Percentiles rank a stretch among this genome's conserved stretches.
Conservation (phyloP, 2,888 invertebrate species). For the Microctonus hyperodae region DNA sequence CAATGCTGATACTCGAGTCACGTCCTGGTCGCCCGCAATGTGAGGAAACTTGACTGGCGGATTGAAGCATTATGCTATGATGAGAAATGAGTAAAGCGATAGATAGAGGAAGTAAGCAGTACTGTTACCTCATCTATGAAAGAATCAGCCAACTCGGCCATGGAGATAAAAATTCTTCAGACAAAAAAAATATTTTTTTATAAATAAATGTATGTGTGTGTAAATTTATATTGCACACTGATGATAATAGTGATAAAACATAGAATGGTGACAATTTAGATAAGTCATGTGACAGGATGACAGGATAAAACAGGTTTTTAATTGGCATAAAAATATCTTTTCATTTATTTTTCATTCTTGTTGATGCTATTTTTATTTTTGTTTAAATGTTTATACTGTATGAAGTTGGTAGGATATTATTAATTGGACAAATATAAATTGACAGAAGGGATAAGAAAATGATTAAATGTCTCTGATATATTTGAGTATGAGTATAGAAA, state of each 20-base stretch:
- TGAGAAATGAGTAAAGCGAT: not conserved
- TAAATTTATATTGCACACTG: too few species aligned
- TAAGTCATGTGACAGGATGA: too few species aligned
- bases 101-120: not conserved
- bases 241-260: not conserved
- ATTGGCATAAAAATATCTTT: not conserved
- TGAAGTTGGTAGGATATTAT: not conserved
- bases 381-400: not conserved
- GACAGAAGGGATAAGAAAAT: not conserved
- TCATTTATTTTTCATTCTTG: not conserved
- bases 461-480: not conserved
- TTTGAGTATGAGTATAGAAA: too few species aligned
- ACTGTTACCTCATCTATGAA: slow-evolving; percentile 11
- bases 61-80: slow-evolving; percentile 7
- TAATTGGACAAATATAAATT: not conserved
- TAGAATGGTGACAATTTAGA: too few species aligned
- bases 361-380: not conserved
- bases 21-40: slow-evolving; percentile 23
- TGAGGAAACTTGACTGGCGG: slow-evolving; percentile 28
- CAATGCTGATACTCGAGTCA: slow-evolving; percentile 21
- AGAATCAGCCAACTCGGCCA: slow-evolving; percentile 14
- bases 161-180: slow-evolving; percentile 8
- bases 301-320: too few species aligned
- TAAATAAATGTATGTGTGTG: not conserved
- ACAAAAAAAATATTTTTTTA: not conserved